Base-by-base conservation (phyloP, 1,140 invertebrate species). In the Platyscapa corneri region DNA sequence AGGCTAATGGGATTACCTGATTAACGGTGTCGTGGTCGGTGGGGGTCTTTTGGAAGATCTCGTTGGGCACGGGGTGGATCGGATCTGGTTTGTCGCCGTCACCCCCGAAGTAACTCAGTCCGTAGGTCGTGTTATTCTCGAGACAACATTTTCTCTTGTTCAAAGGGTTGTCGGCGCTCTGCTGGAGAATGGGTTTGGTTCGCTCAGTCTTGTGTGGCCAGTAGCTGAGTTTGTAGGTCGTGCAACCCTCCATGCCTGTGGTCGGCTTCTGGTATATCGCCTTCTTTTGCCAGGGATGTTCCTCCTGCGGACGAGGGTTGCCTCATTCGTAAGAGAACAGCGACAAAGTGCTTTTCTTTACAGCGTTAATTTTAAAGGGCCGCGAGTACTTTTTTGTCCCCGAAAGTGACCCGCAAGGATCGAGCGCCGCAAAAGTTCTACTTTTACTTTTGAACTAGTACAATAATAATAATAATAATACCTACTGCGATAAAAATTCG, bases 221-320 rank as follows among this genome's bases (percentile, higher is more conserved):
- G 78, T 94, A 95, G 88, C 94, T 94, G 85, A 94, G 89, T 77
- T 91, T 93, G 88, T 95, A 95, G 0, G 94, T 95, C n/a, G 94
- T 95, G 78, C 90, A 92, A 0, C 85, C 88, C 27, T 95, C 94
- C 72, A 95, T 90, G 2, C 91, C 92, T 0, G 91, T 91, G 0
- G 88, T 87, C 0, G 94, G 94, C 34, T 89, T 90, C 86, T 90
- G 0, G 67, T 93, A 93, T 14, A 90, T 75, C 23, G 10, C 18
- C 49, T 88, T 90, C 34, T 81, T 27, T 39, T 42, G 82, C 89
- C 90, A 92, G 0, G 91, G 87, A 42, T 87, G 72, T 10, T 84
- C 84, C 64, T 91, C 89, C 91, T 92, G 32, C 0, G 7, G 5
- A 60, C 20, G 23, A 27, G 3, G 18, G 2, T 10, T 16, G 49